phyloP scores from a whole-genome alignment of 2,888 invertebrate genomes.

The Stegana nigrithorax region DNA sequence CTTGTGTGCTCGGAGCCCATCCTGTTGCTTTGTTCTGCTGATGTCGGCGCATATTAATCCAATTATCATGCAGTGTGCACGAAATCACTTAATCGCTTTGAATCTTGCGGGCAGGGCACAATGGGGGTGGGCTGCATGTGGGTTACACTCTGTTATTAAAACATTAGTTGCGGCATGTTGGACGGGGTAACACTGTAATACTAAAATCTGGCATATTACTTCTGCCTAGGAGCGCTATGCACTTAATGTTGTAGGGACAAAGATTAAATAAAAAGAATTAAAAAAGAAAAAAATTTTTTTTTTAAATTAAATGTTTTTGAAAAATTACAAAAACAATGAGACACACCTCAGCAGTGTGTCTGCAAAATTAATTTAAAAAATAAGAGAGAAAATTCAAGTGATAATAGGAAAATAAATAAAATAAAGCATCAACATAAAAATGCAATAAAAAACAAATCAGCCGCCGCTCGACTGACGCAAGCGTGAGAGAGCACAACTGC shows the following conservation, averaged over 20 bases:
- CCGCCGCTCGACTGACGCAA: not conserved
- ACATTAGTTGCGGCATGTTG: not conserved
- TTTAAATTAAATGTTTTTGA: not conserved
- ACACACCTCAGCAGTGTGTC: not conserved
- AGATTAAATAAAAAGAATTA: not conserved
- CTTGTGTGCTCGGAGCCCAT: slow-evolving; percentile 22
- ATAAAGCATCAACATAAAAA: slow-evolving; percentile 12
- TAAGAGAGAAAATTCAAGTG: too few relatives aligned
- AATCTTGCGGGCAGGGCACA: slow-evolving; percentile 28
- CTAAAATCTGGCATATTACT: too few relatives aligned
- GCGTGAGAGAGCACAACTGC: not conserved
- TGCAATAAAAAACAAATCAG: not conserved
- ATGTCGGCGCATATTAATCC: slow-evolving; percentile 62
- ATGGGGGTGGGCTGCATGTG: not conserved
- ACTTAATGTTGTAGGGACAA: not conserved
- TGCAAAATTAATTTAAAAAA: not conserved
- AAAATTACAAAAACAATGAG: not conserved
- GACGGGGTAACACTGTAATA: too few relatives aligned
- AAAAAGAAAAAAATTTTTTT: too few relatives aligned
- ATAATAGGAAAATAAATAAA: too few relatives aligned
- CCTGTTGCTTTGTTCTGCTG: slow-evolving; percentile 37
- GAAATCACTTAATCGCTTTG: slow-evolving; percentile 63
- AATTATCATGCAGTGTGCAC: slow-evolving; percentile 61
- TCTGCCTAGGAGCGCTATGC: too few relatives aligned
- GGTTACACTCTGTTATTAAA: slow-evolving; percentile 37